phyloP scores from a whole-genome alignment of 1,140 invertebrate species.

The Drosophila athabasca region DNA sequence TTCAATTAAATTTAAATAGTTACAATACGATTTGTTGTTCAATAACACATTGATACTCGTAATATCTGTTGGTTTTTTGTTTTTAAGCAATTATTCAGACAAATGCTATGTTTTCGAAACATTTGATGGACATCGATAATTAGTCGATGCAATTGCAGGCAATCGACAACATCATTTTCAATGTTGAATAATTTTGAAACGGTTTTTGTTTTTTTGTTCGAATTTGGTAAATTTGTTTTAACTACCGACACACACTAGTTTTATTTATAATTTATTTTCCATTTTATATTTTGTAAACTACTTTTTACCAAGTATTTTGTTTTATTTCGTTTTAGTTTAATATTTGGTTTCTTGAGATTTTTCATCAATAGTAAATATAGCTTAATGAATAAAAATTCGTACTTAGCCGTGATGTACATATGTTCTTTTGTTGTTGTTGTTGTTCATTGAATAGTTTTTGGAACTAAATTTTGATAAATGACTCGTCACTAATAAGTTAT shows the following conservation, averaged over 20 bases:
- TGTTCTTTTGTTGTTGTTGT: constrained; percentile 46
- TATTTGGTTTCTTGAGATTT: constrained; percentile 53
- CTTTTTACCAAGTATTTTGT: constrained; percentile 53
- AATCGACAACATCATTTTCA: constrained; percentile 42
- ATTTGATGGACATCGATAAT: constrained; percentile 21
- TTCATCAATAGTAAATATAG: constrained; percentile 55
- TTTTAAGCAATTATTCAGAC: constrained; percentile 68
- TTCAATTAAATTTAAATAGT: constrained; percentile 63
- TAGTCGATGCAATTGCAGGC: neutral
- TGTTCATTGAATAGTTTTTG: constrained; percentile 29
- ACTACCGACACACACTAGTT: constrained; percentile 63
- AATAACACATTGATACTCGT: constrained; percentile 60
- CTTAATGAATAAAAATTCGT: constrained; percentile 80
- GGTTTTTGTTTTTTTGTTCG: constrained; percentile 27
- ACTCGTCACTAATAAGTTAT: constrained; percentile 41
- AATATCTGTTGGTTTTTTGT: constrained; percentile 36
- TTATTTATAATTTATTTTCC: constrained; percentile 29
- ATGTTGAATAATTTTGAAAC: constrained; percentile 74
- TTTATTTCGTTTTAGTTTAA: constrained; percentile 37
- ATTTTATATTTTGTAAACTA: constrained; percentile 66
- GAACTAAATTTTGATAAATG: constrained; percentile 49
- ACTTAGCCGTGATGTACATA: constrained; percentile 76
- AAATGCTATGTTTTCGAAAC: constrained; percentile 60
- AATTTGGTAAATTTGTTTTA: constrained; percentile 55
- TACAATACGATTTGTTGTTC: constrained; percentile 55